Conservation (phyloP, 2,888 invertebrate species). For the Dryococelus australis region DNA sequence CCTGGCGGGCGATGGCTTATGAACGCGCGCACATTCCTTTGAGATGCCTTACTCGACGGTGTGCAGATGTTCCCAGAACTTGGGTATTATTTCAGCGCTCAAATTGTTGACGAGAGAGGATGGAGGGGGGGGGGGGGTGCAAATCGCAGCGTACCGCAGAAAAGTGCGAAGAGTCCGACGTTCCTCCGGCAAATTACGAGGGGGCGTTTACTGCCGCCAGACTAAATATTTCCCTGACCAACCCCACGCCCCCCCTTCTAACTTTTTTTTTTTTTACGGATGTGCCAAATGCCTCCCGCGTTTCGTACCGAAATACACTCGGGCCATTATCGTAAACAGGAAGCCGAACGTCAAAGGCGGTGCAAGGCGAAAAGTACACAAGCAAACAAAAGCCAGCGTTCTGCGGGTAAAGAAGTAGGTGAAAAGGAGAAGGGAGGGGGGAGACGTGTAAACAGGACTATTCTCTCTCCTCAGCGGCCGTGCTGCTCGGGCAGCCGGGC, state of each 20-base stretch:
- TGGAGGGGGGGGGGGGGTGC: neutral
- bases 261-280: too few relatives aligned
- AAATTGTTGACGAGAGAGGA: neutral
- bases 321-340: neutral
- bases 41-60: neutral
- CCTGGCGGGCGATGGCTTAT: too few relatives aligned
- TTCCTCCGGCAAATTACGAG: neutral
- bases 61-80: neutral
- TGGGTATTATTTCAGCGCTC: neutral
- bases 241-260: neutral
- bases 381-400: neutral
- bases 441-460: neutral
- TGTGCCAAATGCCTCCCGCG: too few relatives aligned
- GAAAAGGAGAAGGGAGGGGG: too few relatives aligned
- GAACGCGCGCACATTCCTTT: neutral
- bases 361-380: slow-evolving; percentile 9
- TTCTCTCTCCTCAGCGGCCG: neutral
- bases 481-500: too few relatives aligned
- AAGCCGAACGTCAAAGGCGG: neutral
- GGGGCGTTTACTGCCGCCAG: neutral
- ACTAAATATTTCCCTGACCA: neutral
- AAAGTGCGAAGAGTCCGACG: neutral
- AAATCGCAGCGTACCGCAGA: neutral
- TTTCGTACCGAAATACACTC: neutral
- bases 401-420: too few relatives aligned